Evolutionary conservation across 1,140 invertebrate species (phyloP).

Genomic region (Ceratitis capitata): DNA sequence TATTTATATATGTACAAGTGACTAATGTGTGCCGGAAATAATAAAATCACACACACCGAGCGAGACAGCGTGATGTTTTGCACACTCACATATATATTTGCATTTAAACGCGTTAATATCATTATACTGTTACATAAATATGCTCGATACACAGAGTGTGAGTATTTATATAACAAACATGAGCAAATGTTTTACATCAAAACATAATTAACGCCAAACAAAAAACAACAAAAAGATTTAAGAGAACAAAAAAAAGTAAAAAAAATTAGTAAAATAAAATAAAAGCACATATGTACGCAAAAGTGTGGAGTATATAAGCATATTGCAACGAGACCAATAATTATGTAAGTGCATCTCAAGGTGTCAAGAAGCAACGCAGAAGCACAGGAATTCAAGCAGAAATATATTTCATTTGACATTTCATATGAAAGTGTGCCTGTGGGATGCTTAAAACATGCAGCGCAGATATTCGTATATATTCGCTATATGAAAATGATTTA

Average conservation of each 20-base stretch:
- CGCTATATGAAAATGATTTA: no score
- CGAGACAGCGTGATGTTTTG: background rate
- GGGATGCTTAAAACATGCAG: no score
- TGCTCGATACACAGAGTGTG: background rate
- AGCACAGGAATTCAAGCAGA: background rate
- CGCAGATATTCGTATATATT: no score
- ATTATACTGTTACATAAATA: background rate
- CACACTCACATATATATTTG: background rate
- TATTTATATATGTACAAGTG: background rate
- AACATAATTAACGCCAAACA: background rate
- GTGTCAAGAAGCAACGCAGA: background rate
- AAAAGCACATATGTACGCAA: background rate
- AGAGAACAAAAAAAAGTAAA: no score
- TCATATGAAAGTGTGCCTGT: no score
- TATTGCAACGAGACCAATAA: background rate
- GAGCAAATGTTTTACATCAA: conserved; percentile 9
- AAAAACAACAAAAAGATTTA: background rate
- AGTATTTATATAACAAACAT: background rate
- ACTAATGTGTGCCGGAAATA: no score
- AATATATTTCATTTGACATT: no score
- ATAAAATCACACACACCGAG: background rate
- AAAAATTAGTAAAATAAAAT: no score
- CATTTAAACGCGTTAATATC: background rate
- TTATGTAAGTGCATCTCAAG: background rate
- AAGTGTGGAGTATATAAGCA: background rate